Base-by-base conservation (phyloP, 2,113 vertebrate genomes). In the Charadrius vociferus region DNA sequence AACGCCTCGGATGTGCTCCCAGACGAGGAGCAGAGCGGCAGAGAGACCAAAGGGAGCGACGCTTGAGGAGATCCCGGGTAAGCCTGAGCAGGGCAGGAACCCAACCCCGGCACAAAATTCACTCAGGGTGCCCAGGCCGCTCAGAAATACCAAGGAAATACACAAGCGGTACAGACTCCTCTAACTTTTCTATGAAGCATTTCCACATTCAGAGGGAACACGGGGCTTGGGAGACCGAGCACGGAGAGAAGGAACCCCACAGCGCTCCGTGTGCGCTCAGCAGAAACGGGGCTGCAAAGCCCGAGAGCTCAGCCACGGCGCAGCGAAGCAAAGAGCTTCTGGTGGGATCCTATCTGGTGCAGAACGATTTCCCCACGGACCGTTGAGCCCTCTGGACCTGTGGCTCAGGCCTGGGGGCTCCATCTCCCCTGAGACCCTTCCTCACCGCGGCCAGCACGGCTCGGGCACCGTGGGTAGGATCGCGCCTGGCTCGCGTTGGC, bases 261-360 rank as follows among this genome's bases (percentile, higher is more conserved):
- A 5, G 15, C 3, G 23, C 37, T 65, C 56, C 34, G 13, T 0
- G 2, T 0, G 0, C 3, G 10, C 17, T 24, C 78, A 39, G 58
- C 32, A 52, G 73, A 30, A 32, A n/a, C 43, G 2, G 50, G 59
- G 68, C 78, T 37, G 50, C 43, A 53, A 71, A 81, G n/a, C 78
- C 73, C 21, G 2, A 23, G 62, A 82, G 50, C 75, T 66, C 52
- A 92, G 66, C 52, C 10, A 6, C 1, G 10, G 32, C 1, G 7
- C 45, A 4, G 17, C 4, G 8, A 74, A 73, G n/a, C 41, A 32
- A 59, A 83, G 12, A 3, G 39, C 9, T 61, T 36, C 39, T 36
- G 59, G 10, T 20, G 52, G 45, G 32, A 19, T 19, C 61, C 50
- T 11, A 2, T 1, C 52, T 39, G 34, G 26, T 23, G 45, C 13